Evolutionary conservation across 2,797 vertebrate species (phyloP), one percentile per base, ranked within the genome.

Genomic region (Cossypha dichroa): DNA sequence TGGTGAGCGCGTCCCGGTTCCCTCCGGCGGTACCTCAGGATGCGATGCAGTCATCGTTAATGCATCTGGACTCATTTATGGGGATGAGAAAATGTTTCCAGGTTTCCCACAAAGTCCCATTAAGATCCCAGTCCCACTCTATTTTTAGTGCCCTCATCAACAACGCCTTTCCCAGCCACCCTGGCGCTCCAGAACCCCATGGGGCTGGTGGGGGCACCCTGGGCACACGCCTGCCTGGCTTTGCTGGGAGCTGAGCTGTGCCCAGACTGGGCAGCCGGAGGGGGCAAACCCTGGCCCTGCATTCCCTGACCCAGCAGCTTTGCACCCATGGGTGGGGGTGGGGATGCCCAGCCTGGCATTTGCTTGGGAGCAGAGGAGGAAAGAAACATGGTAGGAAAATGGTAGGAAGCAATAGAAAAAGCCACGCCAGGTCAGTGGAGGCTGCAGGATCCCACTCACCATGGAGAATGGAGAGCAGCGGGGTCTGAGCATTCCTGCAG

Each of bases 21-120:
- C 95, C 93, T 95, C 84, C 75, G 93, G 95, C 64, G 2, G 90
- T 87, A 94, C 94, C 96, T 96, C 96, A 94, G 95, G 96, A 97
- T 96, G 93, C 72, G 5, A 94, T 95, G 94, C 88, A 96, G 95
- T 93, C 95, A 93, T 93, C 66, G 70, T 96, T 97, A 97, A 96
- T 97, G 96, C 96, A 97, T 96, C 93, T 96, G 96, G 94, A 93
- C 92, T 94, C 95, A 93, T 95, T 96, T 96, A 95, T 23, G 10
- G 84, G 86, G 95, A 97, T 95, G 96, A 97, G 96, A 96, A 96
- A 96, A 97, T 96, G 95, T 96, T 96, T 96, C 96, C 96, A 96
- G 96, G 95, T 97, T 97, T 97, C 96, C 96, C 96, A 97, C 96
- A 96, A 96, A 97, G 92, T 96, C 94, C 96, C 96, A 96, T 97